Conservation (phyloP, 2,113 vertebrate genomes). For the Mionectes macconnelli region DNA sequence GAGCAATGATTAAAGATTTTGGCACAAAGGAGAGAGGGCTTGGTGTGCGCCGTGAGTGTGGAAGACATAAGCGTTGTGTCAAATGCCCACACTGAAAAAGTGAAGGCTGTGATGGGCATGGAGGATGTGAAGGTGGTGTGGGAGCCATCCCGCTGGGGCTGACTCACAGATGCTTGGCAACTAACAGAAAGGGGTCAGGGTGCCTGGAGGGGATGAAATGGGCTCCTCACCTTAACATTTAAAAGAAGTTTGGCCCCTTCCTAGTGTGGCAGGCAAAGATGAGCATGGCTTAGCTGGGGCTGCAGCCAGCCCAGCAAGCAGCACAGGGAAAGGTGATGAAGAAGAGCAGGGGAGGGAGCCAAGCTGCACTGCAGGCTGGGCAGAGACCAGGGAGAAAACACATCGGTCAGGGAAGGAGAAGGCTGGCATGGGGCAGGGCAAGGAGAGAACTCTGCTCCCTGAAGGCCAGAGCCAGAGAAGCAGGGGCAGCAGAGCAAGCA, state of each 20-base stretch:
- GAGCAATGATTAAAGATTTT: slow-evolving; percentile 38
- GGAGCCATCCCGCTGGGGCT: background rate
- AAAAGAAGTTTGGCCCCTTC: background rate
- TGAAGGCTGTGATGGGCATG: background rate
- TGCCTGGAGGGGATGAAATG: background rate
- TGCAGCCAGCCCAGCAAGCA: rapidly evolving
- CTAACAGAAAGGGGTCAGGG: background rate
- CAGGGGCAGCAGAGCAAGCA: background rate
- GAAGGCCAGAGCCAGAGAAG: background rate
- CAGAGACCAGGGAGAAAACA: background rate
- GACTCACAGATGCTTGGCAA: background rate
- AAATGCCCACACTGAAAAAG: background rate
- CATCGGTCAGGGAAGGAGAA: rapidly evolving
- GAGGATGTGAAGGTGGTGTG: background rate
- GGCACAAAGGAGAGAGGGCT: slow-evolving; percentile 7
- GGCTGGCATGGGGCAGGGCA: background rate
- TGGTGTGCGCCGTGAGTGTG: background rate
- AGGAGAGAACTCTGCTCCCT: background rate
- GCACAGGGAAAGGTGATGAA: rapidly evolving
- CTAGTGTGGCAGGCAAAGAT: background rate
- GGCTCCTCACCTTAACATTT: background rate
- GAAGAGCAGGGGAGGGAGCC: background rate
- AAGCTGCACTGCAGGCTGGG: background rate
- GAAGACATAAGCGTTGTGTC: background rate
- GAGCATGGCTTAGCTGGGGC: background rate